A percentile compares a stretch with the other conserved stretches of the same genome.
These are phyloP conservation scores for Danio choprae DNA, from an alignment of 2,797 vertebrate species.

Conservation along the genomic window DNA sequence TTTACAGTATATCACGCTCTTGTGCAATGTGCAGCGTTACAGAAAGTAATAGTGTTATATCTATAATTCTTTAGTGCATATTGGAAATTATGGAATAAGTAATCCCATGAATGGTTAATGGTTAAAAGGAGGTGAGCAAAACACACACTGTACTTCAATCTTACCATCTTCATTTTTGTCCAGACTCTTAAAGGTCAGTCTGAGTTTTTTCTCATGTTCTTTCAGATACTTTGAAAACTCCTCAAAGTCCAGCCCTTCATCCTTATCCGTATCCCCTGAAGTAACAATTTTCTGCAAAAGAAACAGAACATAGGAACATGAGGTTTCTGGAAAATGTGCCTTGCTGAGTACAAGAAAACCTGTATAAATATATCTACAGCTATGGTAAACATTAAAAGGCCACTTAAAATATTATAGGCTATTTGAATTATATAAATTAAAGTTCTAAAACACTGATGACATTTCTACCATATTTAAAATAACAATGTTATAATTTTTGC, in stretches of 20 bases:
- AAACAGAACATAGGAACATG: neutral
- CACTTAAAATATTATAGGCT: too few relatives aligned
- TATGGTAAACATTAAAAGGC: too few relatives aligned
- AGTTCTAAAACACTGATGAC: too few relatives aligned
- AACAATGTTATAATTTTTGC: too few relatives aligned
- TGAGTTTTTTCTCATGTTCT: conserved; percentile 97
- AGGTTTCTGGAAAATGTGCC: neutral
- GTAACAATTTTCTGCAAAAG: conserved; percentile 88
- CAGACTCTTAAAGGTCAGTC: conserved; percentile 92
- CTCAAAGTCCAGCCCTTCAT: conserved; percentile 87
- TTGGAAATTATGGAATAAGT: neutral
- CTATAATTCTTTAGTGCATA: neutral
- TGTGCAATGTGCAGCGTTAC: neutral
- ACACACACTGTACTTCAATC: neutral
- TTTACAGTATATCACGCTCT: neutral
- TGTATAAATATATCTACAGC: neutral
- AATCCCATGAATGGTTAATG: neutral
- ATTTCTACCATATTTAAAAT: too few relatives aligned
- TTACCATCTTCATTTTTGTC: conserved; percentile 96
- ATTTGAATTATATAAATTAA: too few relatives aligned
- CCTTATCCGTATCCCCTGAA: conserved; percentile 87
- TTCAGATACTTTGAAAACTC: conserved; percentile 94
- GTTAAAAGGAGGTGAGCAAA: neutral
- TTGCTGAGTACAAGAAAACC: neutral
- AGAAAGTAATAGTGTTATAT: neutral